phyloP scores from a whole-genome alignment of 2,888 invertebrate species.

The Scrobipalpa costella region DNA sequence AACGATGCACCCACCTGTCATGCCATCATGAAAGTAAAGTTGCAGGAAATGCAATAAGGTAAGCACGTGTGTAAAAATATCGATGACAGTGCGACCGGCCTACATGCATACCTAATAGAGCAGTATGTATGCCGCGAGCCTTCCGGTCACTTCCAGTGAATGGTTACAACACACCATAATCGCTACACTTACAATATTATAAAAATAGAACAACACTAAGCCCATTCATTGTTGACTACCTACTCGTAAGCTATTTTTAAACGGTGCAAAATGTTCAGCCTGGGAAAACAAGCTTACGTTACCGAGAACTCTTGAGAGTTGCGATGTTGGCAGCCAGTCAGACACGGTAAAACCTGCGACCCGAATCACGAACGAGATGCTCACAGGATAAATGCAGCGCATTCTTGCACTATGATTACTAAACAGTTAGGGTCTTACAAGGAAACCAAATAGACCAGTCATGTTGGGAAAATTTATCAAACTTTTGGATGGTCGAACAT shows the following conservation, averaged over 20 bases:
- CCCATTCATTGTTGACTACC: slow-evolving; percentile 34
- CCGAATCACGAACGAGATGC: slow-evolving; percentile 7
- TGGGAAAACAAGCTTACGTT: not conserved
- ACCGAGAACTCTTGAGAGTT: not conserved
- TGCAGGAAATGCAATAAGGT: slow-evolving; percentile 48
- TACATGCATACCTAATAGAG: slow-evolving; percentile 47
- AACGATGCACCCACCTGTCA: not conserved
- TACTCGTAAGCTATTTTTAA: slow-evolving; percentile 25
- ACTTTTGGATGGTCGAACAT: not conserved
- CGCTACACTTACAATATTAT: slow-evolving; percentile 36
- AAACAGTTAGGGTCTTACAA: not conserved
- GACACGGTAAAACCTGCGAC: slow-evolving; percentile 1
- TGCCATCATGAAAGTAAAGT: slow-evolving; percentile 50
- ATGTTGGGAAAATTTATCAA: not conserved
- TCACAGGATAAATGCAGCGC: slow-evolving; percentile 7
- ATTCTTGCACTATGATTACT: not conserved
- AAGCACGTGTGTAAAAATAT: slow-evolving; percentile 51
- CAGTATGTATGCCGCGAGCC: slow-evolving; percentile 51
- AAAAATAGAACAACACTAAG: slow-evolving; percentile 28
- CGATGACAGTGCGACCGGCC: slow-evolving; percentile 52
- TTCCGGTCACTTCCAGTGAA: slow-evolving; percentile 59
- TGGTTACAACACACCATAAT: slow-evolving; percentile 52
- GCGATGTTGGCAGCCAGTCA: slow-evolving; percentile 9
- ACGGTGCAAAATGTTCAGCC: slow-evolving; percentile 13
- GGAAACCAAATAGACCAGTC: slow-evolving; percentile 1